Evolutionary conservation across 2,888 invertebrate genomes (phyloP), one percentile per base, ranked within the genome.

Genomic region (Junonia oenone): DNA sequence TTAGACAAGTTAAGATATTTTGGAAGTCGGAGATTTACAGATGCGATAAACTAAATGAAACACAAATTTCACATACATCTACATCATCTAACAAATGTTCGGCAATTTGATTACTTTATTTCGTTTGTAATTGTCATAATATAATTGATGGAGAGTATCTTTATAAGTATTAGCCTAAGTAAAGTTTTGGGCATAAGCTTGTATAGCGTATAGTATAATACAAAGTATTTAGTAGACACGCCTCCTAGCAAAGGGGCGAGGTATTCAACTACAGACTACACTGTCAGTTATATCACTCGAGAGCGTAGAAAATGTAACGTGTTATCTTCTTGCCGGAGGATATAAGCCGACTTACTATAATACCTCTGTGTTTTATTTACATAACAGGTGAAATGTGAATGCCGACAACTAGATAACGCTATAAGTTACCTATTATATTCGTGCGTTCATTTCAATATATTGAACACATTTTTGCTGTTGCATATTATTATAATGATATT

Each of bases 241-340:
- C 51, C 22, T 17, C 26, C 22, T 22, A 26, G 43, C 43, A 43
- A 26, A 43, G 26, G 13, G 22, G 43, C 26, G 26, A 38, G 17
- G 19, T 37, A 19, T 46, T 53, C 38, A 22, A 31, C 11, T 15
- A n/a, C n/a, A n/a, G n/a, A n/a, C n/a, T 19, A 6, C 11, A 11
- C 46, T 47, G 38, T 38, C 46, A 53, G 37, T 46, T 38, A 37
- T 38, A 8, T 46, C 46, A 9, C 29, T 53, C n/a, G 38, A 38
- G 37, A 38, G 15, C 27, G 29, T n/a, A 15, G 33, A 13, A 38
- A 46, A 43, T 26, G 13, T 43, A 22, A 43, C 19, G 38, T 43
- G 22, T 22, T 52, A 27, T 33, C 45, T 17, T n/a, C 37, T 52
- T 19, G 52, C 38, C 37, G 27, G n/a, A 19, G 35, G 29, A 22